Evolutionary conservation across 2,113 vertebrate genomes (phyloP).

Genomic region (Microtus pennsylvanicus): DNA sequence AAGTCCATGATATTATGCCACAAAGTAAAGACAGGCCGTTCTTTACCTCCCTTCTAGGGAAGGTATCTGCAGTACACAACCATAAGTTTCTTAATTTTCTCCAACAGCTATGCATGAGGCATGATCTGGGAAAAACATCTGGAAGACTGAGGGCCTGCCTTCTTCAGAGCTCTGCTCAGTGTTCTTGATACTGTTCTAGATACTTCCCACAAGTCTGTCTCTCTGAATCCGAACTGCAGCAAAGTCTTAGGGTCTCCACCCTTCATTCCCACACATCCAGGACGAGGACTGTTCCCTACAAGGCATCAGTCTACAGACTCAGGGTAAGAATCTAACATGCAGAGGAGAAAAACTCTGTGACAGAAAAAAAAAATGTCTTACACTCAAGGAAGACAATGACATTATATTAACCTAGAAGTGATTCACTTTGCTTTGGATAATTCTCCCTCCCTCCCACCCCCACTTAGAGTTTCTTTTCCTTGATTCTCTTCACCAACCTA

Average conservation of each 20-base stretch:
- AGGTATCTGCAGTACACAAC: slow-evolving; percentile 38
- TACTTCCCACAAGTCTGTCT: slow-evolving; percentile 29
- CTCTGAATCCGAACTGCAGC: slow-evolving; percentile 9
- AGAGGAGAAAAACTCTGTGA: neutral
- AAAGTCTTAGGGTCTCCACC: slow-evolving; percentile 54
- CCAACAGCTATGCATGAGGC: slow-evolving; percentile 42
- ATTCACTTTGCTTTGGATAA: neutral
- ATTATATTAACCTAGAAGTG: neutral
- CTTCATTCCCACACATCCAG: neutral
- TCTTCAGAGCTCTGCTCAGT: slow-evolving; percentile 27
- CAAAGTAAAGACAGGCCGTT: slow-evolving; percentile 42
- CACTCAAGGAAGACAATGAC: neutral
- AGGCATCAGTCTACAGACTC: neutral
- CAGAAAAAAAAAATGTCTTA: neutral
- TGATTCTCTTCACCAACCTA: neutral
- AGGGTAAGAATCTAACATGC: neutral
- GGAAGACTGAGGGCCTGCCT: slow-evolving; percentile 40
- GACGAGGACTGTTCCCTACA: neutral
- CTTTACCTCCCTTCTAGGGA: slow-evolving; percentile 43
- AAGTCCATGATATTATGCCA: neutral
- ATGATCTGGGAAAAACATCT: slow-evolving; percentile 54
- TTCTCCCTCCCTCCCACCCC: neutral
- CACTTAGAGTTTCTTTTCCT: neutral
- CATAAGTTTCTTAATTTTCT: slow-evolving; percentile 62
- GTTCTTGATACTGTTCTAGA: neutral